Base-by-base conservation (phyloP, 2,888 invertebrate genomes). In the Perithous albicinctus region DNA sequence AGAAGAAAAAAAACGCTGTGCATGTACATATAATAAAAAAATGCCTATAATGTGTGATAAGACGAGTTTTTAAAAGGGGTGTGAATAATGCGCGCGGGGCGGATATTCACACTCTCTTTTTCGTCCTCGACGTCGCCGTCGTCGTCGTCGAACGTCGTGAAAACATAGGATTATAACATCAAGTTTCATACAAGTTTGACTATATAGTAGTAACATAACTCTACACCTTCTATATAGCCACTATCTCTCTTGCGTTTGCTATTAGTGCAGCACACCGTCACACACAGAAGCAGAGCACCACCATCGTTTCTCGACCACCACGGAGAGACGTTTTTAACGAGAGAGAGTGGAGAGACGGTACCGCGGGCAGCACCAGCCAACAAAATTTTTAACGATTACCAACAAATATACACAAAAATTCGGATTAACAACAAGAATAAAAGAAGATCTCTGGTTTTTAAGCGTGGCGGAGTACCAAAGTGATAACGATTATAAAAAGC, bases 401-500 rank as follows among this genome's bases (percentile, higher is more conserved):
- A n/a, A 56, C 26, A 56, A 1, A 56, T 32, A 59, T 35, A 32
- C 2, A 38, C 35, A 38, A 5, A 38, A 12, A 15, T 15, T 18
- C 10, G 12, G 8, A 12, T n/a, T 7, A 20, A 20, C 35, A 7
- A 48, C 46, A 23, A n/a, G n/a, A n/a, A n/a, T n/a, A n/a, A n/a
- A n/a, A n/a, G n/a, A n/a, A n/a, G n/a, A n/a, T n/a, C n/a, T n/a
- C n/a, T n/a, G n/a, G n/a, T n/a, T n/a, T n/a, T n/a, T 66, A 73
- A 76, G 75, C 80, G 76, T 63, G 82, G 78, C 80, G 78, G 80
- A 70, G 77, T 73, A 69, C 51, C n/a, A 69, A 64, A 79, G 73
- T 54, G 80, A 69, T 77, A 69, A 80, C 79, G 74, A 80, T 80
- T n/a, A n/a, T n/a, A n/a, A n/a, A 76, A 80, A 67, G 77, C 15